A percentile compares a stretch with the other conserved stretches of the same genome.
These are phyloP conservation scores for Euleptes europaea DNA, from an alignment of 2,113 vertebrate species.

Conservation along the genomic window DNA sequence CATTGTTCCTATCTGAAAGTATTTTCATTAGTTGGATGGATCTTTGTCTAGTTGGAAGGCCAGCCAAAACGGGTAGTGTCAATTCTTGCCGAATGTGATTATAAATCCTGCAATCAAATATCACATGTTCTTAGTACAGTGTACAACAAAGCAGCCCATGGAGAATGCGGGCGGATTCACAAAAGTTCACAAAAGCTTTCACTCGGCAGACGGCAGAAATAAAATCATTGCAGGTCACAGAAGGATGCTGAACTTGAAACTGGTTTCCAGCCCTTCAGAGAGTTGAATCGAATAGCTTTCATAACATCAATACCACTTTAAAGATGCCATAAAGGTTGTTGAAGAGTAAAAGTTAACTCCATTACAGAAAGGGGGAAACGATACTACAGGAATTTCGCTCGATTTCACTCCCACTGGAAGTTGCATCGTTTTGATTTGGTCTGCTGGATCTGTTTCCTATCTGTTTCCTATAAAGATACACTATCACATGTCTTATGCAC, in stretches of 20 bases:
- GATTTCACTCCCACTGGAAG: background rate
- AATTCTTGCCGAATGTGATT: too few species aligned
- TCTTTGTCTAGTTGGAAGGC: too few species aligned
- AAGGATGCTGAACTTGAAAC: constrained; percentile 8
- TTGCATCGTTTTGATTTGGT: background rate
- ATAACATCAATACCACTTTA: constrained; percentile 10
- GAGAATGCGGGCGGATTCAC: background rate
- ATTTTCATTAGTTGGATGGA: too few species aligned
- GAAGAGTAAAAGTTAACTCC: constrained; percentile 1
- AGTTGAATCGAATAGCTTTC: constrained; percentile 8
- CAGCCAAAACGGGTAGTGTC: too few species aligned
- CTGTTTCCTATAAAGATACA: constrained; percentile 14
- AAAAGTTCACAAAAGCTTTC: background rate
- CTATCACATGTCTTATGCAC: background rate
- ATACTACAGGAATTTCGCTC: background rate
- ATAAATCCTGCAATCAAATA: too few species aligned
- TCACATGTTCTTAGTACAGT: background rate
- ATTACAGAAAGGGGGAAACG: background rate
- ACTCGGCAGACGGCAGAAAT: background rate
- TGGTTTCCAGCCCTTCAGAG: constrained; percentile 1
- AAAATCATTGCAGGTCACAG: constrained; percentile 30
- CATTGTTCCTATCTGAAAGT: too few species aligned
- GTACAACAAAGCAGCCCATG: background rate
- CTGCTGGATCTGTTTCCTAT: background rate
- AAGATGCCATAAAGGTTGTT: background rate